Conservation (phyloP, 2,113 vertebrate species). For the Dasyornis broadbenti region DNA sequence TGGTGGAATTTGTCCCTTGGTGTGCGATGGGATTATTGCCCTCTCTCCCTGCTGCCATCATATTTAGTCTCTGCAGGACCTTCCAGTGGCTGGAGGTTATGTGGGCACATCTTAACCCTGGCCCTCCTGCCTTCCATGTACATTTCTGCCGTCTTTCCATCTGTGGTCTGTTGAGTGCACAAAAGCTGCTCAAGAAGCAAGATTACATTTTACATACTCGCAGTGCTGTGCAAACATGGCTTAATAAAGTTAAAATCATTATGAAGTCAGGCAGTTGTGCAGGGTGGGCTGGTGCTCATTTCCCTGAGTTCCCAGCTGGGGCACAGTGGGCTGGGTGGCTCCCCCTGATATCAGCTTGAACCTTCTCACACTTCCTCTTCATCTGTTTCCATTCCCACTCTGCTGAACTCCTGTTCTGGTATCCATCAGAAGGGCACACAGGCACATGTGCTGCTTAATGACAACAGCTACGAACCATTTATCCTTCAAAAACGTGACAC, state of each 20-base stretch:
- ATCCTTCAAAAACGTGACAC: not conserved
- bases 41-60: not conserved
- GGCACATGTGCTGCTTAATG: not conserved
- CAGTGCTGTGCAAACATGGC: not conserved
- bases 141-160: not conserved
- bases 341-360: not conserved
- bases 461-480: not conserved
- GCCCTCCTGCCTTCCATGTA: rapidly evolving
- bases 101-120: not conserved
- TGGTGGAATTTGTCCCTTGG: not conserved
- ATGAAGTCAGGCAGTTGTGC: not conserved
- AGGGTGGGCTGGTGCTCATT: not conserved
- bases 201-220: not conserved
- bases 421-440: not conserved
- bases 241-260: not conserved
- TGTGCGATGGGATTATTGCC: not conserved
- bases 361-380: not conserved
- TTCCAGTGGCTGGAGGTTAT: not conserved
- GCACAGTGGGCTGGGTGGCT: not conserved
- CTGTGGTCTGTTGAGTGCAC: not conserved
- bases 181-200: not conserved
- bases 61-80: conserved; percentile 8
- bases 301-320: not conserved
- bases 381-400: not conserved
- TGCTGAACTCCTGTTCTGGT: not conserved